Evolutionary conservation across 2,113 vertebrate genomes (phyloP), one percentile per base, ranked within the genome.

Genomic region (Ctenomys sociabilis): DNA sequence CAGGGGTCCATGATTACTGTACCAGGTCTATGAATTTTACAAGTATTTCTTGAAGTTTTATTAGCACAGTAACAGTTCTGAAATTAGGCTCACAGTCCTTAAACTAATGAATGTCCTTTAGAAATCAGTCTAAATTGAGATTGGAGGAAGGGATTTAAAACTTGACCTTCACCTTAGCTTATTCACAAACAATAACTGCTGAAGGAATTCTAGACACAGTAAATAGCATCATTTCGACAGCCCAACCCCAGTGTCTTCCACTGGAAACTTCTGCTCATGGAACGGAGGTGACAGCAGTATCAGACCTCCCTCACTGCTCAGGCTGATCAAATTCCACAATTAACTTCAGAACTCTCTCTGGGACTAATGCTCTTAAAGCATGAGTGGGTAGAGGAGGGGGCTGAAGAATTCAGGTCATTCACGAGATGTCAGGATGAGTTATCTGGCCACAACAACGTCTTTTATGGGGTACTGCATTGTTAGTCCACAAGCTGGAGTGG

Each of bases 331-430:
- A 91, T 75, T 54, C 90, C 87, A 90, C 52, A 81, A 66, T 84
- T 11, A 94, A 96, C 80, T 89, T 72, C 84, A 88, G 90, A 72
- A 63, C 70, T 87, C 88, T 78, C 75, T 84, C 64, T 63, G 64
- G 10, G 40, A 49, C 77, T 45, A 83, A 66, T 28, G 57, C 37
- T 66, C 28, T 88, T 72, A 90, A 91, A 91, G 61, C 64, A 19
- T 30, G 61, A 43, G 85, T 5, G 24, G 21, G 10, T 28, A 7
- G 85, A 45, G 64, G 24, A 43, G 21, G 9, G n/a, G 13, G 37
- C 40, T 89, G 24, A 94, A 88, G 86, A 96, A 93, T 92, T 93
- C 66, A 73, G 72, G 78, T 68, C 86, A 93, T 87, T 96, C 93
- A 91, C 45, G 81, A 64, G 85, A 85, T 87, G 91, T 90, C 93